Base-by-base conservation (phyloP, 2,888 invertebrate species). In the Epicampocera succincta region DNA sequence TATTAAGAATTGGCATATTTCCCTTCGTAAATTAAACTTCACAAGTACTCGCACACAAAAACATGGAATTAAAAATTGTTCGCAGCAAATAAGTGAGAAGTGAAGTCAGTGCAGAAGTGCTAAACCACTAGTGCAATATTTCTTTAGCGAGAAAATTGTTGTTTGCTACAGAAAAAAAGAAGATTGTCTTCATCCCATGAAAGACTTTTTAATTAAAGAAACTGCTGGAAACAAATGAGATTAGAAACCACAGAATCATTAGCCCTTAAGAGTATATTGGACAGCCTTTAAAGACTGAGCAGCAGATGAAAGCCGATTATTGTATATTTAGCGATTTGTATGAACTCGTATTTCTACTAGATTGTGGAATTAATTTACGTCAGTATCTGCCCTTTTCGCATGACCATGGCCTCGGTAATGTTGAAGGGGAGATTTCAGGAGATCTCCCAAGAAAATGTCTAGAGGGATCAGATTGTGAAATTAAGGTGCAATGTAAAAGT, bases 1-100 rank as follows among this genome's bases (percentile, higher is more conserved):
- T 69, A 69, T 69, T 80, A 74, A 52, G 48, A 74, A 80, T 74
- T 69, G 74, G 63, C 69, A 63, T 58, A 63, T 63, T 44, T 68
- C 11, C 29, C n/a, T 44, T 17, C 33, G 8, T 9, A 54, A 44
- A 29, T 42, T 9, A 40, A 25, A 40, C 3, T 29, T 9, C 11
- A 12, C 11, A 29, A 46, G 33, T 38, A 12, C 17, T 38, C 3
- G 25, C 38, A 65, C 0, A 21, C 52, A 29, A 5, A 29, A n/a
- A 2, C 40, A 17, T 11, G 5, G 5, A 33, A 9, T 9, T 33
- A 8, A 6, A 6, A 33, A 9, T 1, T 8, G 33, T 9, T 33
- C 9, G 33, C 33, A 33, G 48, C 40, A 42, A 12, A 40, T 56
- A n/a, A 38, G 40, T 56, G 11, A 12, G 44, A 29, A n/a, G n/a